A percentile compares a stretch with the other conserved stretches of the same genome.
Evolutionary conservation across 2,888 invertebrate species (phyloP).

Genomic region (Drosophila merina): DNA sequence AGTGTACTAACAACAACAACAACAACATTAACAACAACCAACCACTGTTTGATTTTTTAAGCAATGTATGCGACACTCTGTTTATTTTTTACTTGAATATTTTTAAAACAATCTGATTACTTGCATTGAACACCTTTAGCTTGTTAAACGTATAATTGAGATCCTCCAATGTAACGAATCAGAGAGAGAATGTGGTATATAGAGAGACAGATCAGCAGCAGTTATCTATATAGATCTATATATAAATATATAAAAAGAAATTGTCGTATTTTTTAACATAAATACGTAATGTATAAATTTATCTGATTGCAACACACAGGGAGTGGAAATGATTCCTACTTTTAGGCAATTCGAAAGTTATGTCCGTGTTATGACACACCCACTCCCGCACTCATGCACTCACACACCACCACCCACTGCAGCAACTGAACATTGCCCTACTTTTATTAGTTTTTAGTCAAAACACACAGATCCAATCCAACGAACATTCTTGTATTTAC

Average conservation of each 20-base stretch:
- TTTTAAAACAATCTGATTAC: slow-evolving; percentile 35
- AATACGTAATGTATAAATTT: slow-evolving; percentile 43
- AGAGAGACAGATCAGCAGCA: slow-evolving; percentile 13
- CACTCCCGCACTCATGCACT: background rate
- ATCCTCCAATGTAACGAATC: slow-evolving; percentile 35
- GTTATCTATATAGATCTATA: slow-evolving; percentile 36
- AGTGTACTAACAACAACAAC: slow-evolving; percentile 3
- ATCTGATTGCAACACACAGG: slow-evolving; percentile 12
- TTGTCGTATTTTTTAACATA: slow-evolving; percentile 35
- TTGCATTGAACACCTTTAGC: slow-evolving; percentile 29
- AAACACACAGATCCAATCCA: slow-evolving; percentile 16
- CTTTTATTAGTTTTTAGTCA: slow-evolving; percentile 32
- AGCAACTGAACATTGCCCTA: slow-evolving; percentile 8
- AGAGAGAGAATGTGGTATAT: background rate
- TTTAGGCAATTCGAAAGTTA: slow-evolving; percentile 18
- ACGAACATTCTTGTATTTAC: slow-evolving; percentile 50
- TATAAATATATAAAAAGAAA: slow-evolving; percentile 36
- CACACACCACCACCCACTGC: slow-evolving; percentile 5
- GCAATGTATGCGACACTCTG: slow-evolving; percentile 6
- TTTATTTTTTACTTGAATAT: slow-evolving; percentile 29
- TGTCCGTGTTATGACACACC: slow-evolving; percentile 7
- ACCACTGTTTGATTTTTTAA: slow-evolving; percentile 31
- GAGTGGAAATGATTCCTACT: slow-evolving; percentile 12
- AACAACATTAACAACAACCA: slow-evolving; percentile 18
- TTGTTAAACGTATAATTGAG: slow-evolving; percentile 32